A percentile compares a stretch with the other conserved stretches of the same genome.
These are phyloP conservation scores for Drosophila melanogaster DNA, from an alignment of 1,140 invertebrate species.

Conservation along the genomic window Release_6_plus_ISO1_MT NT_033779.5:18423501-18424000, in stretches of 20 bases:
- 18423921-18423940: no score
- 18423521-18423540: conserved; percentile 19
- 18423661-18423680: conserved; percentile 4
- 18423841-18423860: background rate
- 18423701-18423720: conserved; percentile 2
- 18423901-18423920: no score
- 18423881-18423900: no score
- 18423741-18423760: background rate
- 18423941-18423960: no score
- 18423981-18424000: background rate
- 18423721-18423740: conserved; percentile 3
- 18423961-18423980: no score
- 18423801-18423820: background rate
- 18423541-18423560: conserved; percentile 30
- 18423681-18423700: conserved; percentile 1
- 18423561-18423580: background rate
- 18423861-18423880: background rate
- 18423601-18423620: conserved; percentile 1
- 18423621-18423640: conserved; percentile 6
- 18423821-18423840: background rate
- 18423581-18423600: conserved; percentile 9
- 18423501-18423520: conserved; percentile 62
- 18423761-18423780: background rate
- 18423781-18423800: background rate
- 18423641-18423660: background rate